phyloP scores from a whole-genome alignment of 1,140 invertebrate species.

The Zaprionus africanus region DNA sequence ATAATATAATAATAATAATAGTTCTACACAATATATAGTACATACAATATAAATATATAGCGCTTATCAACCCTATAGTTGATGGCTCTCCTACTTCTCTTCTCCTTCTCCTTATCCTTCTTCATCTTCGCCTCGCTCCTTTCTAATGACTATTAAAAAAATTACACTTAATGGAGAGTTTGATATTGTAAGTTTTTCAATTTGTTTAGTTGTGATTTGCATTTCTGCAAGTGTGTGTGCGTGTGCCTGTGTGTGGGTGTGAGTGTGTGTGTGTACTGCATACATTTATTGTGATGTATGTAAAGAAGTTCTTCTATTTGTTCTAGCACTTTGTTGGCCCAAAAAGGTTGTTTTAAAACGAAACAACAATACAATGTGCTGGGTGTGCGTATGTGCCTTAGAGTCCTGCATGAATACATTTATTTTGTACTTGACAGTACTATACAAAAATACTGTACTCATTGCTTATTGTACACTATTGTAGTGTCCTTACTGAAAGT shows the following conservation, averaged over 20 bases:
- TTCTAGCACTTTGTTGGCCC: conserved; percentile 23
- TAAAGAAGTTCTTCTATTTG: conserved; percentile 19
- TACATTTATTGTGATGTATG: conserved; percentile 11
- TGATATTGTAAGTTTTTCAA: conserved; percentile 25
- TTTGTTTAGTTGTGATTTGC: conserved; percentile 17
- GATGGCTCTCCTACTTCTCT: background rate
- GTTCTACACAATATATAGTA: conserved; percentile 66
- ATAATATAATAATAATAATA: conserved; percentile 61
- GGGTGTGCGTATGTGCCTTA: background rate
- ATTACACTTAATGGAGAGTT: conserved; percentile 76
- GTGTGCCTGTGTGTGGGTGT: conserved; percentile 3
- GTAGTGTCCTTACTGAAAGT: too few relatives aligned
- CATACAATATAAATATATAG: conserved; percentile 66
- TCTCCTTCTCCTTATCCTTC: conserved; percentile 13
- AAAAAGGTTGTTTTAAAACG: conserved; percentile 40
- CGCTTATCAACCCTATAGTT: conserved; percentile 24
- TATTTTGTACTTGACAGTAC: too few relatives aligned
- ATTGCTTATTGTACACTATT: too few relatives aligned
- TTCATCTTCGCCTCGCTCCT: background rate
- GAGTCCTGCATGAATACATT: too few relatives aligned
- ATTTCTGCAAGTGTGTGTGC: conserved; percentile 26
- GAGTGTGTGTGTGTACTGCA: conserved; percentile 21
- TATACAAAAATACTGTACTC: too few relatives aligned
- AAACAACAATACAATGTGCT: conserved; percentile 52
- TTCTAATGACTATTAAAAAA: conserved; percentile 64